Evolutionary conservation across 2,888 invertebrate species (phyloP).

Genomic region (Diloba caeruleocephala): DNA sequence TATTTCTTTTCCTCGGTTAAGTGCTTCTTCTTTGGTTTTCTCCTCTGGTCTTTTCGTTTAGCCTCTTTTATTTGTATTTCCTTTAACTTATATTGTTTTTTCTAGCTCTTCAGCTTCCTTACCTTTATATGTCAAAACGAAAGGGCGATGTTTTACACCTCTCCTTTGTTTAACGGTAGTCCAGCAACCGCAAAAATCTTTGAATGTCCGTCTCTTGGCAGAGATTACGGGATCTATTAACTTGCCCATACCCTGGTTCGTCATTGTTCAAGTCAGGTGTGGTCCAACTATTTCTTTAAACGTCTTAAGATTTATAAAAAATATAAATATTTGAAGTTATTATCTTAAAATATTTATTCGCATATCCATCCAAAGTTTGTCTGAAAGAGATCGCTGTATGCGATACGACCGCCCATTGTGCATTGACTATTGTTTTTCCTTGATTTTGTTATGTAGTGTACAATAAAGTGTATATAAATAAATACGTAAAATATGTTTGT

Average conservation of each 20-base stretch:
- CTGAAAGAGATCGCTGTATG: too few relatives aligned
- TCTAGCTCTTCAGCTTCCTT: slow-evolving; percentile 46
- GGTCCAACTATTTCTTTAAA: slow-evolving; percentile 40
- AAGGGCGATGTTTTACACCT: slow-evolving; percentile 42
- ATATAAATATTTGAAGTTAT: too few relatives aligned
- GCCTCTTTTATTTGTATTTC: slow-evolving; percentile 44
- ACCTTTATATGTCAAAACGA: slow-evolving; percentile 48
- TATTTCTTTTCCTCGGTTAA: slow-evolving; percentile 42
- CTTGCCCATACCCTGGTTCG: slow-evolving; percentile 32
- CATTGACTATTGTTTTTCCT: too few relatives aligned
- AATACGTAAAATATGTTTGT: slow-evolving; percentile 31
- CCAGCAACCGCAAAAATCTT: slow-evolving; percentile 44
- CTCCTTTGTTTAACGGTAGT: slow-evolving; percentile 44
- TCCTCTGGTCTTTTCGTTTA: slow-evolving; percentile 43
- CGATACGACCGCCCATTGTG: too few relatives aligned
- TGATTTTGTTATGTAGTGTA: too few relatives aligned
- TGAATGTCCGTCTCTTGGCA: slow-evolving; percentile 40
- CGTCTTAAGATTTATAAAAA: slow-evolving; percentile 35
- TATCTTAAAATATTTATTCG: too few relatives aligned
- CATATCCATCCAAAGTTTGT: too few relatives aligned
- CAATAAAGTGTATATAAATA: too few relatives aligned
- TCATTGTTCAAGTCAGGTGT: slow-evolving; percentile 38
- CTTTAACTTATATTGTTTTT: slow-evolving; percentile 49
- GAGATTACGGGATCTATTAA: slow-evolving; percentile 34
- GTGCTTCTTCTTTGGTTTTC: slow-evolving; percentile 39